Conservation (phyloP, 2,888 invertebrate genomes). For the Rhorus exstirpatorius region DNA sequence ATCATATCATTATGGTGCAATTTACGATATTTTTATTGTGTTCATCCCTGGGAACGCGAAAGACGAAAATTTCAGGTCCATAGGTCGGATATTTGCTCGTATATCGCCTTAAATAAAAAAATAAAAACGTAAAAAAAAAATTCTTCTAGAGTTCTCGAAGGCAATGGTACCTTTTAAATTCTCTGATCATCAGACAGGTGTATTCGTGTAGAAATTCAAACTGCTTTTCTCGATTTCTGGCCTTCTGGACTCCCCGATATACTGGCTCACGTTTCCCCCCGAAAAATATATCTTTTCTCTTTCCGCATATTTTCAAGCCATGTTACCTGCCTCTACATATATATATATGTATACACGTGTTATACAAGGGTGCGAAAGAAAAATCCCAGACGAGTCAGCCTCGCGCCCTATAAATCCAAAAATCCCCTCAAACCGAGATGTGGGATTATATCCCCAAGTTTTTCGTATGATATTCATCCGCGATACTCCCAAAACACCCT, state of each 20-base stretch:
- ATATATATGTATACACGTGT: not conserved
- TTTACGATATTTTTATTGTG: constrained; percentile 19
- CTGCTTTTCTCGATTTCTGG: constrained; percentile 36
- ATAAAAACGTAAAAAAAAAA: not conserved
- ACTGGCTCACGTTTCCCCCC: not conserved
- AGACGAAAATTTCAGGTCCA: constrained; percentile 4
- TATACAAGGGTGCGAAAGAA: constrained; percentile 50
- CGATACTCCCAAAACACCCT: not conserved
- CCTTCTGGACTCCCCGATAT: not conserved
- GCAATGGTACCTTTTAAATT: constrained; percentile 45
- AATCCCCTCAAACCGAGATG: constrained; percentile 48
- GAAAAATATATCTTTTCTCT: constrained; percentile 21
- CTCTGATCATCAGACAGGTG: constrained; percentile 52
- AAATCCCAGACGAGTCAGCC: constrained; percentile 35
- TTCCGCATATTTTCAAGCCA: constrained; percentile 32
- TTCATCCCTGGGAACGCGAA: not conserved
- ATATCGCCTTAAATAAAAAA: not conserved
- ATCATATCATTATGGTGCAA: not conserved
- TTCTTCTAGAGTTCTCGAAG: not conserved
- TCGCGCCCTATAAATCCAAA: constrained; percentile 59
- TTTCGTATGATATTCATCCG: not conserved
- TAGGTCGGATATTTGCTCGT: not conserved
- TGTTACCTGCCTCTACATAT: constrained; percentile 25
- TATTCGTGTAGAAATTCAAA: constrained; percentile 49
- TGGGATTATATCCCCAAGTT: constrained; percentile 38